phyloP scores from a whole-genome alignment of 2,888 invertebrate species.

The Rhorus exstirpatorius region DNA sequence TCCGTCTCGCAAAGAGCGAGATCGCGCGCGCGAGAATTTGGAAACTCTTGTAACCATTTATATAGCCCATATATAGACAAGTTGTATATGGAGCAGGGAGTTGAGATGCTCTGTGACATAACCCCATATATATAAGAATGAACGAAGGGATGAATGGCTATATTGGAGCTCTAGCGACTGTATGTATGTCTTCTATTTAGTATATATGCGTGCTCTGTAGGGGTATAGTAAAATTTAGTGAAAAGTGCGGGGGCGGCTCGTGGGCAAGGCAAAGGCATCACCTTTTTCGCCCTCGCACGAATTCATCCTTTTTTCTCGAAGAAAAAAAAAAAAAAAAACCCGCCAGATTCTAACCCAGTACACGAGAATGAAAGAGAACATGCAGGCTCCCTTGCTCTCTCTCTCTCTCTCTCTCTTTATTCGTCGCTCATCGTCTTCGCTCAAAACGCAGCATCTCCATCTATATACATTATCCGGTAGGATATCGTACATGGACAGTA shows the following conservation, averaged over 20 bases:
- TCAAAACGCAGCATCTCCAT: conserved; percentile 24
- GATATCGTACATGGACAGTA: conserved; percentile 17
- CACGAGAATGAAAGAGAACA: conserved; percentile 61
- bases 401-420: conserved; percentile 63
- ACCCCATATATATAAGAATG: conserved; percentile 75
- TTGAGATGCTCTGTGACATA: conserved; percentile 77
- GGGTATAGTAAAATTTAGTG: neutral
- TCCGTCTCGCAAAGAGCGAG: conserved; percentile 34
- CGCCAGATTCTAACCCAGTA: conserved; percentile 37
- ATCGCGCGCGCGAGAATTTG: conserved; percentile 39
- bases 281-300: conserved; percentile 79
- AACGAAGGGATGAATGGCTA: conserved; percentile 67
- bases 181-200: neutral
- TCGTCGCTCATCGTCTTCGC: conserved; percentile 52
- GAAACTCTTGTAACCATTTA: conserved; percentile 39
- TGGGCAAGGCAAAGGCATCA: conserved; percentile 74
- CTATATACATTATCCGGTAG: conserved; percentile 25
- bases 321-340: conserved; percentile 39
- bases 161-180: conserved; percentile 51
- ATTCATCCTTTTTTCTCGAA: conserved; percentile 76
- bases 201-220: neutral
- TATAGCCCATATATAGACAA: conserved; percentile 22
- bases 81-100: conserved; percentile 30
- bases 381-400: conserved; percentile 68
- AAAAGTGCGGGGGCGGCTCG: conserved; percentile 70